These are phyloP conservation scores for Perithous albicinctus DNA, from an alignment of 2,888 invertebrate species.

Conservation along the genomic window DNA sequence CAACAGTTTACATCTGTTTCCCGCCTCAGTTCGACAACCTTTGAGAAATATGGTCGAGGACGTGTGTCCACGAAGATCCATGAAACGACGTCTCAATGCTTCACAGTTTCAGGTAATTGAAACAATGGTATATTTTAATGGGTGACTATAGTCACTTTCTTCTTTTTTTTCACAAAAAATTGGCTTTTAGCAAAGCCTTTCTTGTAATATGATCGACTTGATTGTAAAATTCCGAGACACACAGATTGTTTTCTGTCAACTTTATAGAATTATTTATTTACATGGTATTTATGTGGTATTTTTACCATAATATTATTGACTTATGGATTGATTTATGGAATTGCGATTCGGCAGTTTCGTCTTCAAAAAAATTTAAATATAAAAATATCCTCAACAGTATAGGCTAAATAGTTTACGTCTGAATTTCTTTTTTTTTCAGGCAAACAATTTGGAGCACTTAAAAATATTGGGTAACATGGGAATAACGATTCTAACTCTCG, in stretches of 20 bases:
- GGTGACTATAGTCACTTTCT: no score
- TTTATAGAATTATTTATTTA: no score
- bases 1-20: conserved; percentile 92
- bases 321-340: no score
- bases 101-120: conserved; percentile 88
- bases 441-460: conserved; percentile 95
- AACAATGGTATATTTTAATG: background rate
- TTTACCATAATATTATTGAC: no score
- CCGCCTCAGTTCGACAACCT: conserved; percentile 93
- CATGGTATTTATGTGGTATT: no score
- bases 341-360: no score
- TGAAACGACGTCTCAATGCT: conserved; percentile 88
- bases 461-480: conserved; percentile 97
- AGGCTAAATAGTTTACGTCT: background rate
- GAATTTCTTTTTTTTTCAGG: conserved; percentile 85
- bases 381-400: no score
- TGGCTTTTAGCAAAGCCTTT: no score
- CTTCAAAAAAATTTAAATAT: background rate
- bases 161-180: no score
- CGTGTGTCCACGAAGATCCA: conserved; percentile 89
- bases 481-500: conserved; percentile 94
- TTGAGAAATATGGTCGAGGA: conserved; percentile 94
- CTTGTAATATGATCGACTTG: no score
- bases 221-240: no score
- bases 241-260: no score